Base-by-base conservation (phyloP, 53 echinoderm and acorn worm species). In the Echinometra lucunter region DNA sequence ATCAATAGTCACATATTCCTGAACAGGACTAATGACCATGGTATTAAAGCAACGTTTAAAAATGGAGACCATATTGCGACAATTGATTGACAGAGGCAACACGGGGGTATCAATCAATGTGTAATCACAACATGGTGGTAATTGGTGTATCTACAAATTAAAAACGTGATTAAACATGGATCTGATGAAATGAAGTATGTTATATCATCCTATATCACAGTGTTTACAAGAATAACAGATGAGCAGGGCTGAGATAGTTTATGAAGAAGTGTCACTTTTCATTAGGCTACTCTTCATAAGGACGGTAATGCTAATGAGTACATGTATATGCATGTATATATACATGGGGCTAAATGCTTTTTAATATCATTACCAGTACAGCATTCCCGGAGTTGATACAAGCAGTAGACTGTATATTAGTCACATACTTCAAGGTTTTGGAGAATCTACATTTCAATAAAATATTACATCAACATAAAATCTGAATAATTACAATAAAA, bases 91-190 rank as follows among this genome's bases (percentile, higher is more conserved):
- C 85, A 85, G 53, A 13, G 53, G 4, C 53, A 53, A 53, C 5
- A 53, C 53, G 10, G 30, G 85, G 49, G 49, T 40, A 85, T n/a
- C 13, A 30, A 85, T 85, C 85, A 53, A 85, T 85, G 8, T 30
- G 47, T 0, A 85, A 85, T 85, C 49, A 85, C 30, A 3, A 30
- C 49, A 49, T 47, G 85, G 11, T 21, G 85, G 49, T 15, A 49
- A 85, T 49, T 85, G 13, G 45, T 45, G 85, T 27, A 27, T 27
- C 16, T 19, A 81, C 81, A 81, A 81, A 23, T 81, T 81, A 81
- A 72, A 80, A 44, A 21, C 85, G n/a, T 83, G 45, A 83, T 28
- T 83, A 47, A 83, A 83, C 75, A 78, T 72, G 78, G 78, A 78
- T 42, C 19, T 30, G 32, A 11, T 34, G 15, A 28, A 69, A 69